phyloP scores from a whole-genome alignment of 2,113 vertebrate species.

The Laterallus jamaicensis region DNA sequence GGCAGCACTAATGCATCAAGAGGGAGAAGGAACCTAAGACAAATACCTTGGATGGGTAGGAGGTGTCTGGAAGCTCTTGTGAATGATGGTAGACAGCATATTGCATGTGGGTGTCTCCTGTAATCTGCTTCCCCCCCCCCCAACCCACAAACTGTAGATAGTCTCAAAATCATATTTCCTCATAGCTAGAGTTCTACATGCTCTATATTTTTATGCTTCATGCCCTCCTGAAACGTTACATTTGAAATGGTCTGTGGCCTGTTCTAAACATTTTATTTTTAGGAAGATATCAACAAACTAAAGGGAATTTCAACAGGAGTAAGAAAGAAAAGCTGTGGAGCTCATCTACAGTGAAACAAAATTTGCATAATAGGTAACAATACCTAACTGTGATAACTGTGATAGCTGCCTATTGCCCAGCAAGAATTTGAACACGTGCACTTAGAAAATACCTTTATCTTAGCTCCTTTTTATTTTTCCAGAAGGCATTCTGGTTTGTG shows the following conservation, averaged over 20 bases:
- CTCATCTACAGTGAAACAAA: background rate
- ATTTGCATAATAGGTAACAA: background rate
- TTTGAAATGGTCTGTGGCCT: background rate
- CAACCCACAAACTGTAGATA: background rate
- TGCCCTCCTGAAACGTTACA: background rate
- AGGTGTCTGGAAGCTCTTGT: conserved; percentile 38
- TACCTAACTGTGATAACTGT: background rate
- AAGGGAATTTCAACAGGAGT: background rate
- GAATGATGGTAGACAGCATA: conserved; percentile 60
- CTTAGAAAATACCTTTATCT: background rate
- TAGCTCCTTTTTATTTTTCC: background rate
- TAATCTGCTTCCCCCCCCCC: conserved; percentile 9
- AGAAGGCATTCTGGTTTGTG: background rate
- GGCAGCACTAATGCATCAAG: conserved; percentile 26
- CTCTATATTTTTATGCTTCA: background rate
- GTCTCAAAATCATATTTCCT: background rate
- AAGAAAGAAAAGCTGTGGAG: background rate
- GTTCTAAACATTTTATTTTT: background rate
- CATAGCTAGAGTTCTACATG: background rate
- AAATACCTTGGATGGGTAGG: conserved; percentile 19
- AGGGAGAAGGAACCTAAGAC: background rate
- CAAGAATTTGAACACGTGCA: background rate
- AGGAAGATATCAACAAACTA: background rate
- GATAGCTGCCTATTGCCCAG: background rate
- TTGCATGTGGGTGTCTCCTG: conserved; percentile 22